Evolutionary conservation across 2,797 vertebrate species (phyloP).

Genomic region (Tokudaia muenninki): DNA sequence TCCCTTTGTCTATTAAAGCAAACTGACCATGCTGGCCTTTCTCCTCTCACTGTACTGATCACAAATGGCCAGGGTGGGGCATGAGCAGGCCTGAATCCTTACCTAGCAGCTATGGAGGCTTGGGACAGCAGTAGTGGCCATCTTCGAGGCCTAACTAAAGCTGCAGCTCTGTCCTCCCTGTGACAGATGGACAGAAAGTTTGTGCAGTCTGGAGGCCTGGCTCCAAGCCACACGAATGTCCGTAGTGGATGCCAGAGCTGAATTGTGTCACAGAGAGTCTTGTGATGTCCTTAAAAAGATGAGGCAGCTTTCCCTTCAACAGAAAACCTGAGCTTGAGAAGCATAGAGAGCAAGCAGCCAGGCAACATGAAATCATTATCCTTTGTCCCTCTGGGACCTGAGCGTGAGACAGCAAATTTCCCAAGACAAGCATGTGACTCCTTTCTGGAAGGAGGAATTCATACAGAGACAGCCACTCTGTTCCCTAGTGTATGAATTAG

Average conservation of each 20-base stretch:
- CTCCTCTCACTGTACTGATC: background rate
- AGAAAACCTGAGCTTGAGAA: slow-evolving; percentile 74
- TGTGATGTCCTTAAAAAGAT: slow-evolving; percentile 68
- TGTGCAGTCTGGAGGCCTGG: background rate
- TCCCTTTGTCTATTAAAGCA: background rate
- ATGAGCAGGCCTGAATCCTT: background rate
- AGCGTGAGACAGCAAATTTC: slow-evolving; percentile 58
- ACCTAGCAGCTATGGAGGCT: background rate
- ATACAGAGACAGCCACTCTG: slow-evolving; percentile 1
- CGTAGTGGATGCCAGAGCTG: slow-evolving; percentile 63
- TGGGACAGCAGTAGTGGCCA: background rate
- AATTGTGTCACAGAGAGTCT: background rate
- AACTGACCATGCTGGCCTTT: background rate
- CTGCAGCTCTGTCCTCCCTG: background rate
- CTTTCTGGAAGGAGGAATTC: slow-evolving; percentile 52
- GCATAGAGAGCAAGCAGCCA: slow-evolving; percentile 36
- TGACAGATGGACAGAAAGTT: slow-evolving; percentile 70
- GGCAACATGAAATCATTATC: slow-evolving; percentile 67
- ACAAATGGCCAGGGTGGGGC: background rate
- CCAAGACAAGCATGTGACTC: slow-evolving; percentile 65
- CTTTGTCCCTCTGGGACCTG: slow-evolving; percentile 54
- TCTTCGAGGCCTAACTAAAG: background rate
- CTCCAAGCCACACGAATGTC: slow-evolving; percentile 30
- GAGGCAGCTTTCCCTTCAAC: slow-evolving; percentile 70
- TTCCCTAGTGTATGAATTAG: background rate